These are phyloP conservation scores for Listrodromus nycthemerus DNA, from an alignment of 2,888 invertebrate genomes.

Conservation along the genomic window DNA sequence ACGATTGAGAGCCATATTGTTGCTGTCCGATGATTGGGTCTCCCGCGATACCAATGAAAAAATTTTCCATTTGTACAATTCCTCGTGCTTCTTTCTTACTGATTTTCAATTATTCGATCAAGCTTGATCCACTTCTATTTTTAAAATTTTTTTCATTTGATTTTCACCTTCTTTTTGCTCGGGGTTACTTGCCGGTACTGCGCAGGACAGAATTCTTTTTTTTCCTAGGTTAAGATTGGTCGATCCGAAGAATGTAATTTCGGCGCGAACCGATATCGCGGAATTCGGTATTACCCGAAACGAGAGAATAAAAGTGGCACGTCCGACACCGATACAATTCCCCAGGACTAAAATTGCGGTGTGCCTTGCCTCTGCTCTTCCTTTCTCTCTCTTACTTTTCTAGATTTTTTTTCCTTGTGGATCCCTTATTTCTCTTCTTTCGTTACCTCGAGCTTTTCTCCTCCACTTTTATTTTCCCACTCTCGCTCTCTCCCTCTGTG, in stretches of 20 bases:
- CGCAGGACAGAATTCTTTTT: slow-evolving; percentile 51
- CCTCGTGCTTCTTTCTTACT: slow-evolving; percentile 5
- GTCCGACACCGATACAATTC: slow-evolving; percentile 80
- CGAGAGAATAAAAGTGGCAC: slow-evolving; percentile 68
- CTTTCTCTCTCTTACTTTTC: slow-evolving; percentile 57
- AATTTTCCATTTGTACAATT: slow-evolving; percentile 9
- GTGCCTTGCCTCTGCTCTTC: slow-evolving; percentile 67
- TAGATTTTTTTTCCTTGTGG: slow-evolving; percentile 42
- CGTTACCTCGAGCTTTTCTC: slow-evolving; percentile 15
- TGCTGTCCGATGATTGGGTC: too few species aligned
- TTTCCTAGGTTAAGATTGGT: background rate
- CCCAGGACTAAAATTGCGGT: slow-evolving; percentile 74
- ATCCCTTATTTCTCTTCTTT: slow-evolving; percentile 41
- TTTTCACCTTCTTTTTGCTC: background rate
- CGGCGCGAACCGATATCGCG: slow-evolving; percentile 70
- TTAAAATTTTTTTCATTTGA: slow-evolving; percentile 3
- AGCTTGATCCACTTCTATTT: slow-evolving; percentile 6
- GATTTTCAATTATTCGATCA: slow-evolving; percentile 7
- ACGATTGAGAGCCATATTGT: too few species aligned
- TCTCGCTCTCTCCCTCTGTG: background rate
- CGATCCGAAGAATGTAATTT: slow-evolving; percentile 79
- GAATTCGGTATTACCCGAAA: slow-evolving; percentile 74
- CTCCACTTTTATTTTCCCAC: slow-evolving; percentile 25
- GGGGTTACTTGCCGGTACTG: slow-evolving; percentile 37
- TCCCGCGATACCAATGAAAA: too few species aligned